A percentile compares a stretch with the other conserved stretches of the same genome.
Conservation (phyloP, 1,140 invertebrate species). For the Panonychus citri region DNA sequence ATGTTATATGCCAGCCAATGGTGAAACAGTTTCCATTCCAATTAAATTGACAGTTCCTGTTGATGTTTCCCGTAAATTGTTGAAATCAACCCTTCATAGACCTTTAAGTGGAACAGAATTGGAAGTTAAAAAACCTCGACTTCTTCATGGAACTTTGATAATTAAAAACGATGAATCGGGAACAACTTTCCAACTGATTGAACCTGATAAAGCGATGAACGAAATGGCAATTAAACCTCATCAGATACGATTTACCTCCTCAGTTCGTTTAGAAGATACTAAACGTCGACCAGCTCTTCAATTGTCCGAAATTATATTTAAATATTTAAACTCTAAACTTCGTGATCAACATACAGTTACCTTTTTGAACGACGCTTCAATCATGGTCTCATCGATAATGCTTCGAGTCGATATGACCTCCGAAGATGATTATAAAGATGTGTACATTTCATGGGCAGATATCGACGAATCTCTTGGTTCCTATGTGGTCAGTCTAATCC, state of each 20-base stretch:
- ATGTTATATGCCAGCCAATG: slow-evolving; percentile 90
- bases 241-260: slow-evolving; percentile 65
- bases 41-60: slow-evolving; percentile 68
- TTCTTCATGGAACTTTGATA: slow-evolving; percentile 70
- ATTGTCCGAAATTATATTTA: slow-evolving; percentile 51
- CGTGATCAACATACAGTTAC: slow-evolving; percentile 44
- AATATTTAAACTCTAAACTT: slow-evolving; percentile 23
- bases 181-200: slow-evolving; percentile 44
- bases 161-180: slow-evolving; percentile 50
- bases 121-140: slow-evolving; percentile 46
- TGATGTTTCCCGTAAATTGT: slow-evolving; percentile 58
- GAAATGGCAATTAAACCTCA: slow-evolving; percentile 57
- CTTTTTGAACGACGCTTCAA: slow-evolving; percentile 46
- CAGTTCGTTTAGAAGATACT: slow-evolving; percentile 52
- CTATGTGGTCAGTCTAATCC: slow-evolving; percentile 37
- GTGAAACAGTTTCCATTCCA: slow-evolving; percentile 65
- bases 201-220: slow-evolving; percentile 63
- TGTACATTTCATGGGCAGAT: slow-evolving; percentile 86
- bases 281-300: slow-evolving; percentile 36
- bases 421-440: slow-evolving; percentile 54
- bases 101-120: neutral
- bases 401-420: slow-evolving; percentile 51
- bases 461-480: slow-evolving; percentile 78
- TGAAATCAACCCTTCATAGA: slow-evolving; percentile 26
- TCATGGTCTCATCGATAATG: slow-evolving; percentile 51